A percentile compares a stretch with the other conserved stretches of the same genome.
Conservation (phyloP, 2,113 vertebrate species). For the Butorides virescens region DNA sequence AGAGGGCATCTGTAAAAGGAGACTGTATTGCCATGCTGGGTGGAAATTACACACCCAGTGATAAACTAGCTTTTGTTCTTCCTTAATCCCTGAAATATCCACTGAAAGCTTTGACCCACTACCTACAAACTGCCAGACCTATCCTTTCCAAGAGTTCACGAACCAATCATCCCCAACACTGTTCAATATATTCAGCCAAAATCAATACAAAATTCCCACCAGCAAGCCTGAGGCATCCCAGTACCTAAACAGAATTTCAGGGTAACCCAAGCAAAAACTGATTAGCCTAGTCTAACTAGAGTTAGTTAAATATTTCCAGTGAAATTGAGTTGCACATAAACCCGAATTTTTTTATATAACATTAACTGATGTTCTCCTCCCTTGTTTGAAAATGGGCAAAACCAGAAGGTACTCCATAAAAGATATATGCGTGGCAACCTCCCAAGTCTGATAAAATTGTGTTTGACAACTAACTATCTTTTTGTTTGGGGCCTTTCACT, state of each 20-base stretch:
- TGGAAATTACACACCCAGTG: background rate
- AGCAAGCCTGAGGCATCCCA: background rate
- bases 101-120: background rate
- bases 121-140: background rate
- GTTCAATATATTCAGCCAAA: background rate
- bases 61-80: background rate
- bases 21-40: background rate
- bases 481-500: background rate
- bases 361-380: background rate
- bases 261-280: background rate
- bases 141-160: background rate
- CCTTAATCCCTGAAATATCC: background rate
- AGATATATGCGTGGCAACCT: background rate
- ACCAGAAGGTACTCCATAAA: background rate
- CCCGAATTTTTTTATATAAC: fast-evolving
- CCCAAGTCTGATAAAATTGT: background rate
- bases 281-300: background rate
- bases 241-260: background rate
- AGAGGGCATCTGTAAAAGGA: background rate
- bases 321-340: background rate
- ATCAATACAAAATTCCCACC: background rate
- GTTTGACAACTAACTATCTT: background rate
- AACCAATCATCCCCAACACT: background rate
- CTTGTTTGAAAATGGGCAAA: background rate
- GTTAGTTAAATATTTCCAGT: background rate